Evolutionary conservation across 2,113 vertebrate species (phyloP), one percentile per base, ranked within the genome.

Genomic region (Kryptolebias marmoratus): DNA sequence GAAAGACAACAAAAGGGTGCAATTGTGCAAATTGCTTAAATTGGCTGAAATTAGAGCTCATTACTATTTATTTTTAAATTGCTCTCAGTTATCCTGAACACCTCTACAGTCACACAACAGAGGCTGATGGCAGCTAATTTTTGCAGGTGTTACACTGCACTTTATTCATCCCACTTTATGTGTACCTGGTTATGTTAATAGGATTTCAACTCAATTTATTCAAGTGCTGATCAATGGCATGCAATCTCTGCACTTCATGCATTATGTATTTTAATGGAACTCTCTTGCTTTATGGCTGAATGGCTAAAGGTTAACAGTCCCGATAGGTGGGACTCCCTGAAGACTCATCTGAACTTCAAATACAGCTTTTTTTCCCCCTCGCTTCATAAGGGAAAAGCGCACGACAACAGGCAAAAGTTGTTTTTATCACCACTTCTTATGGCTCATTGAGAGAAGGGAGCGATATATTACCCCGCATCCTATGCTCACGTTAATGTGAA

Each of bases 141-240:
- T 72, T 71, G 80, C 87, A 89, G 84, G 87, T 88, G 79, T 88
- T 86, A 85, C 77, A 79, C 71, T 73, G 71, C 80, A 83, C 88
- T 90, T 89, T 88, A 91, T 89, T 91, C 85, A 90, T 90, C 79
- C 93, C 77, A 86, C 88, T 93, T 91, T 94, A 94, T 95, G 90
- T 92, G 90, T 92, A 93, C 89, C 91, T 93, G 90, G 83, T 95
- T 95, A 94, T 92, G 90, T 91, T 96, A 96, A 96, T 95, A 91
- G 92, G 92, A 95, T 92, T 95, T 94, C 91, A 95, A 95, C 94
- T 96, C 95, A 94, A 95, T 97, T 96, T 96, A 94, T 96, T 96
- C 93, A 95, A 97, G 95, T 95, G 93, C 93, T 96, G 95, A 97
- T 97, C 95, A 97, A 97, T 97, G 94, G 91, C 92, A 91, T 93